Conservation (phyloP, 2,888 invertebrate genomes). For the Diabrotica balteata region DNA sequence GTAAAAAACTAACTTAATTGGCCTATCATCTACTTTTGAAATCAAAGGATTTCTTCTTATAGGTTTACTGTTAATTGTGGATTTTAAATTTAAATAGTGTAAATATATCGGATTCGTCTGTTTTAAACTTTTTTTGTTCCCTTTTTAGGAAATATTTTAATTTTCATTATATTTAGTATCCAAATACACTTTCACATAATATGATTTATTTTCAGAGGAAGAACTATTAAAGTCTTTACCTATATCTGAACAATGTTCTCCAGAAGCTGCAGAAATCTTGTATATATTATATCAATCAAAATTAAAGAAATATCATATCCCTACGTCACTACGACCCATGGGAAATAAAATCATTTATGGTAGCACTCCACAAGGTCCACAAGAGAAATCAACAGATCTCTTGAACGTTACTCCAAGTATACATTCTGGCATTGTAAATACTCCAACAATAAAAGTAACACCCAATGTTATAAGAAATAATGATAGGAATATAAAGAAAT, state of each 20-base stretch:
- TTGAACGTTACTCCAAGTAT: slow-evolving; percentile 37
- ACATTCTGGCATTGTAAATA: slow-evolving; percentile 28
- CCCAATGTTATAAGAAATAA: slow-evolving; percentile 47
- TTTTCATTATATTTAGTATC: too few species aligned
- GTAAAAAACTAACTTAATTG: too few species aligned
- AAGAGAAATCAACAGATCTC: slow-evolving; percentile 30
- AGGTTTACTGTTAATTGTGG: too few species aligned
- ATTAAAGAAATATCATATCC: slow-evolving; percentile 84
- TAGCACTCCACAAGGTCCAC: slow-evolving; percentile 29
- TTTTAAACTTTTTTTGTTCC: too few species aligned
- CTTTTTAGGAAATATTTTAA: too few species aligned
- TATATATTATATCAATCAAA: slow-evolving; percentile 81
- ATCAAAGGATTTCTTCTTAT: too few species aligned
- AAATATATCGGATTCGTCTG: too few species aligned
- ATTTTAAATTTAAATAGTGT: too few species aligned
- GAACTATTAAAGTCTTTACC: slow-evolving; percentile 75
- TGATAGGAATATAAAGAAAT: slow-evolving; percentile 44
- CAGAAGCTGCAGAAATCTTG: slow-evolving; percentile 73
- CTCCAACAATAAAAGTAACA: slow-evolving; percentile 37
- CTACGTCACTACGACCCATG: slow-evolving; percentile 51
- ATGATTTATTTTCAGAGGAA: slow-evolving; percentile 63
- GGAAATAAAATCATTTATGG: slow-evolving; percentile 38
- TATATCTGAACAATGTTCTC: slow-evolving; percentile 67
- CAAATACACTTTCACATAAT: too few species aligned
- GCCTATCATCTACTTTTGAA: too few species aligned